phyloP scores from a whole-genome alignment of 1,140 invertebrate genomes.

The Habropoda laboriosa region DNA sequence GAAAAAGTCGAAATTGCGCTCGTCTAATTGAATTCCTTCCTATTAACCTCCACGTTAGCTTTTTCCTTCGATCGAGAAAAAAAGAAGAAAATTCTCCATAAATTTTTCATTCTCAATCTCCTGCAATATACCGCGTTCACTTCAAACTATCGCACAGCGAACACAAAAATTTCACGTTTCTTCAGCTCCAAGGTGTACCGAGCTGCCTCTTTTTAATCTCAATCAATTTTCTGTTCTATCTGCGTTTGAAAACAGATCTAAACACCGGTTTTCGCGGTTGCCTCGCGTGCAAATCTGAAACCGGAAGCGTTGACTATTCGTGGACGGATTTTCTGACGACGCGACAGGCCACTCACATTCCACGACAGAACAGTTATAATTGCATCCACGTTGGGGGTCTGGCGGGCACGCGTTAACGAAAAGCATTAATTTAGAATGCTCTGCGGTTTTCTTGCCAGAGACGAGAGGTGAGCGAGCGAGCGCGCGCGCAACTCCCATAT shows the following conservation, averaged over 20 bases:
- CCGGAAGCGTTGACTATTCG: background rate
- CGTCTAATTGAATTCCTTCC: background rate
- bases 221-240: too few species aligned
- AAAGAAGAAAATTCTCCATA: too few species aligned
- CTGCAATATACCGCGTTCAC: too few species aligned
- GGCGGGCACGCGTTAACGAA: constrained; percentile 65
- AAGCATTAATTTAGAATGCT: constrained; percentile 73
- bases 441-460: constrained; percentile 62
- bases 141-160: too few species aligned
- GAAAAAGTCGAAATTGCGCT: background rate
- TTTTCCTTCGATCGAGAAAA: background rate
- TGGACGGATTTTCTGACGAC: background rate
- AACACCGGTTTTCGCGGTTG: too few species aligned
- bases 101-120: too few species aligned
- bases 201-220: too few species aligned
- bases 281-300: too few species aligned
- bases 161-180: background rate
- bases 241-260: too few species aligned
- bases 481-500: constrained; percentile 62
- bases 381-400: constrained; percentile 47
- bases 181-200: too few species aligned
- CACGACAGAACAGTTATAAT: constrained; percentile 69
- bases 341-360: constrained; percentile 34
- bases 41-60: background rate
- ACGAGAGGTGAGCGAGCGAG: background rate